Base-by-base conservation (phyloP, 2,888 invertebrate species). In the Epiblema foenella region DNA sequence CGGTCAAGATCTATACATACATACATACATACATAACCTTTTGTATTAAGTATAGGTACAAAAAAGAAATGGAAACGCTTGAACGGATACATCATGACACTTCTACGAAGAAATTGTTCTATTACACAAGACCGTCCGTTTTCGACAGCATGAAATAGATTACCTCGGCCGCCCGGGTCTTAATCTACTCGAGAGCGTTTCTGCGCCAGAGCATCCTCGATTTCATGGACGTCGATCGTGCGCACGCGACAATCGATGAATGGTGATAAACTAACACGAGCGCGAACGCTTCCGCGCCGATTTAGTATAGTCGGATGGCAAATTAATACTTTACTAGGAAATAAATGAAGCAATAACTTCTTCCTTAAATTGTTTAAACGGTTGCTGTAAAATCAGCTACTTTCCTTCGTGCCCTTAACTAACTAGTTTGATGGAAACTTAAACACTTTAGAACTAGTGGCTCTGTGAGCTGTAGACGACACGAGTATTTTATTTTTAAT, bases 221-320 rank as follows among this genome's bases (percentile, higher is more conserved):
- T 73, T 68, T 73, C 73, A 73, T 57, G 73, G 68, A 60, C 57
- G 51, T n/a, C 60, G 65, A 60, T 69, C 73, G 73, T 73, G 68
- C 68, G 54, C 73, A 7, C 51, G 69, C 66, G 69, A 76, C 75
- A 74, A 74, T 72, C 73, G 69, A 70, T 75, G 68, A 73, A 73
- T 73, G 58, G 60, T 56, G 75, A 74, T 75, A 75, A 75, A 72
- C 72, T 63, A 69, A 74, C 74, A 66, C 51, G 59, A 39, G 64
- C 70, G 39, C 46, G 66, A 66, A 65, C 68, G 74, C 77, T 75
- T 76, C 75, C 74, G 79, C 75, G 69, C 73, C 73, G 75, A 77
- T 75, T 74, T 72, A 65, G 65, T 69, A 69, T 51, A 69, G 64
- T 69, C 42, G 11, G 60, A 24, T 49, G 17, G 59, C 20, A 56